Evolutionary conservation across 2,797 vertebrate genomes (phyloP), one percentile per base, ranked within the genome.

Genomic region (Manis pentadactyla): DNA sequence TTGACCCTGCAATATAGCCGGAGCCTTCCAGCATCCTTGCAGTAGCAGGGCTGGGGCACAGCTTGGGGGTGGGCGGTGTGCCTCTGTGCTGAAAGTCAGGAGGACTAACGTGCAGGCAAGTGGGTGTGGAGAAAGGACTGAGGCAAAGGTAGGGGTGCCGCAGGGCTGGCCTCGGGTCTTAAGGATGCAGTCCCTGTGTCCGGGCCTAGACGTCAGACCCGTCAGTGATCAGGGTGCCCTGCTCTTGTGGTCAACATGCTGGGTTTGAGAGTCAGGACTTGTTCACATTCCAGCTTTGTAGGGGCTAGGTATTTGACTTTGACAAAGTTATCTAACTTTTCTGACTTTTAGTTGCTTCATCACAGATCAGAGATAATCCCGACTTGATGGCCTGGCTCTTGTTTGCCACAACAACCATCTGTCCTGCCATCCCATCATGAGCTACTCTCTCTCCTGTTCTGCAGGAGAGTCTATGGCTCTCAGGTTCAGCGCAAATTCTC

Each of bases 31-130:
- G 68, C 21, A 0, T 37, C 29, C 29, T 37, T 27, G 46, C 75
- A 29, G 1, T 29, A 10, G 2, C 2, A 29, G 6, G 3, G 21
- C 37, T 37, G 2, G 17, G 3, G 14, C 14, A 0, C 17, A 34
- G 55, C 61, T 42, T 46, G 46, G 9, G 46, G 46, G 46, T 46
- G 46, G 46, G 46, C 10, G 12, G 11, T 10, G 46, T 46, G 46
- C 10, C 46, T 46, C 46, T 12, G 46, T 10, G 46, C 46, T 46
- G 46, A 34, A 0, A 51, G 34, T 49, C 53, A 0, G 5, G 46
- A 66, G 51, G 77, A 31, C 37, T 7, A 29, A 13, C 0, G 2
- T 6, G 27, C 31, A 55, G 75, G 49, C 15, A 18, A 39, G 27
- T 0, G 4, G 15, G 4, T 12, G 29, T 17, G 23, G 49, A 21